phyloP scores from a whole-genome alignment of 2,797 vertebrate species.

The Cryptoprocta ferox region DNA sequence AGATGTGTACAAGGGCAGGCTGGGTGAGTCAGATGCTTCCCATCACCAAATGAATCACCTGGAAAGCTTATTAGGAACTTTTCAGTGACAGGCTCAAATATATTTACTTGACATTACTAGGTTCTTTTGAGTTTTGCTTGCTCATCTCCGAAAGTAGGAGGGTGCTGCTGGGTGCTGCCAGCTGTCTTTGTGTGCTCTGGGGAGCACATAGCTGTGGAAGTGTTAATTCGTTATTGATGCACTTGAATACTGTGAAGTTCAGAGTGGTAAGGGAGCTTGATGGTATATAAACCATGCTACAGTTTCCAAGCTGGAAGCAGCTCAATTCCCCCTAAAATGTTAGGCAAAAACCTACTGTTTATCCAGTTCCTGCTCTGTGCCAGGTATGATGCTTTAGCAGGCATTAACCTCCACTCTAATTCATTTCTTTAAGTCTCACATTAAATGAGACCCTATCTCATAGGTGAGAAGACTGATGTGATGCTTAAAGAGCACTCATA shows the following conservation, averaged over 20 bases:
- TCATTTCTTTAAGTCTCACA: neutral
- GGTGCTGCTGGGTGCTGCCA: neutral
- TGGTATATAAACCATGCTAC: neutral
- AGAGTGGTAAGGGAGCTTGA: neutral
- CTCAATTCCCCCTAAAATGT: neutral
- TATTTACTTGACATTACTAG: conserved; percentile 79
- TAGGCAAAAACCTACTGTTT: neutral
- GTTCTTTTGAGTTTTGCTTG: conserved; percentile 74
- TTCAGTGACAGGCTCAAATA: conserved; percentile 81
- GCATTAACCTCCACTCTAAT: neutral
- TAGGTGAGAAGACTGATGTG: neutral
- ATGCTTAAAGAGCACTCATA: neutral
- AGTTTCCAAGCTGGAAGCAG: neutral
- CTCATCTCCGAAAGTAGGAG: neutral
- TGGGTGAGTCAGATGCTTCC: conserved; percentile 76
- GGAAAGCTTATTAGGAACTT: conserved; percentile 84
- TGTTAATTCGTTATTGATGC: neutral
- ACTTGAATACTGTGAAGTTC: neutral
- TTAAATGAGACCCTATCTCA: neutral
- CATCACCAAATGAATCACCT: conserved; percentile 82
- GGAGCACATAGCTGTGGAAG: neutral
- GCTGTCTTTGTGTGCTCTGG: neutral
- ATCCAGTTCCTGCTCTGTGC: neutral
- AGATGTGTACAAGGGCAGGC: conserved; percentile 74
- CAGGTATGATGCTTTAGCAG: neutral